A percentile compares a stretch with the other conserved stretches of the same genome.
Evolutionary conservation across 2,113 vertebrate genomes (phyloP).

Genomic region (Grallaria varia): DNA sequence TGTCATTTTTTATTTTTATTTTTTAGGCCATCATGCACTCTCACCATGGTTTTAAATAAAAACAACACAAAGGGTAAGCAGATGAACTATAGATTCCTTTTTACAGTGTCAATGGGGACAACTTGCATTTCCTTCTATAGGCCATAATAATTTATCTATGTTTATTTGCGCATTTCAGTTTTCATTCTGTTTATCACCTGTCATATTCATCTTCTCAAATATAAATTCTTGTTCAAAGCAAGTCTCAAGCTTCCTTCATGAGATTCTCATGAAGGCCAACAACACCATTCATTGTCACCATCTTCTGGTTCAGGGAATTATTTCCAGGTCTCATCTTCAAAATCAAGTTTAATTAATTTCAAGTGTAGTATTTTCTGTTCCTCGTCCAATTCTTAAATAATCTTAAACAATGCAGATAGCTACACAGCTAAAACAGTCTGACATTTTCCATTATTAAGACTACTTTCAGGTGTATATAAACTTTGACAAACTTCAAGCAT

Average conservation of each 20-base stretch:
- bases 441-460: neutral
- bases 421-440: neutral
- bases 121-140: neutral
- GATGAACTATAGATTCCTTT: neutral
- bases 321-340: neutral
- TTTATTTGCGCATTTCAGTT: neutral
- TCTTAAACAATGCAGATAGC: neutral
- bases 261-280: neutral
- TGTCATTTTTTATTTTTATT: neutral
- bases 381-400: neutral
- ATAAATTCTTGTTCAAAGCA: neutral
- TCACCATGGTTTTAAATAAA: neutral
- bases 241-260: neutral
- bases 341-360: neutral
- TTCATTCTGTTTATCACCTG: neutral
- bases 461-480: slow-evolving; percentile 45
- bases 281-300: neutral
- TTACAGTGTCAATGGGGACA: neutral
- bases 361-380: neutral
- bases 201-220: neutral
- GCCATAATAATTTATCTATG: neutral
- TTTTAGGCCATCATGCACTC: neutral
- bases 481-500: slow-evolving; percentile 51
- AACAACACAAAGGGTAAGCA: neutral
- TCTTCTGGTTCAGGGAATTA: neutral